A percentile compares a stretch with the other conserved stretches of the same genome.
Evolutionary conservation across 2,113 vertebrate species (phyloP).

Genomic region (Paedocypris sp.): DNA sequence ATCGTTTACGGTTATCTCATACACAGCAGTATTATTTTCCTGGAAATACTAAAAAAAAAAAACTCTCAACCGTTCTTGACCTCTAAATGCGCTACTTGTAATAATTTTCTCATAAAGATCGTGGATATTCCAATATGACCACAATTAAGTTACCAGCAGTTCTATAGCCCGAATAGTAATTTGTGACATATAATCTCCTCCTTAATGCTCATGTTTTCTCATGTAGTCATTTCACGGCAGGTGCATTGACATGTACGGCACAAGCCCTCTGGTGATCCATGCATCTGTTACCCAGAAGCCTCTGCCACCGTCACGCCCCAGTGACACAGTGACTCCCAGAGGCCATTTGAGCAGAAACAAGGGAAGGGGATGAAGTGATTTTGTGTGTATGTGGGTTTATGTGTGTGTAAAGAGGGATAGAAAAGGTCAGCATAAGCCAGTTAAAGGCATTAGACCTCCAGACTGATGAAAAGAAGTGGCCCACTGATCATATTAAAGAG

Average conservation of each 20-base stretch:
- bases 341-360: slow-evolving; percentile 25
- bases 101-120: background rate
- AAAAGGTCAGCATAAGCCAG: slow-evolving; percentile 67
- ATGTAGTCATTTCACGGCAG: slow-evolving; percentile 38
- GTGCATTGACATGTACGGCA: slow-evolving; percentile 44
- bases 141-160: background rate
- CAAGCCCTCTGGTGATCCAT: slow-evolving; percentile 40
- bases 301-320: slow-evolving; percentile 44
- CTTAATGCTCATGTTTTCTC: slow-evolving; percentile 26
- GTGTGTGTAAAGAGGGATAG: slow-evolving; percentile 42
- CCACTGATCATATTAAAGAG: slow-evolving; percentile 69
- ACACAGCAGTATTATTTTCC: too few relatives aligned
- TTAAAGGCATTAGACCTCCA: slow-evolving; percentile 79
- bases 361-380: slow-evolving; percentile 21
- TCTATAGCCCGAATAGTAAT: slow-evolving; percentile 22
- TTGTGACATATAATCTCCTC: slow-evolving; percentile 5
- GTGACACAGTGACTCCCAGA: slow-evolving; percentile 43
- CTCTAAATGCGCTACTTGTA: background rate
- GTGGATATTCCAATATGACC: background rate
- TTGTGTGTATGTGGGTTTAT: slow-evolving; percentile 21
- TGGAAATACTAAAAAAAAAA: too few relatives aligned
- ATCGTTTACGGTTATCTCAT: too few relatives aligned
- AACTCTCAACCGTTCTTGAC: too few relatives aligned
- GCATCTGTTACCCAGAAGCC: slow-evolving; percentile 41
- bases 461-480: slow-evolving; percentile 72